These are phyloP conservation scores for Xiphorhynchus erythropygius DNA, from an alignment of 2,797 vertebrate genomes.

Conservation along the genomic window DNA sequence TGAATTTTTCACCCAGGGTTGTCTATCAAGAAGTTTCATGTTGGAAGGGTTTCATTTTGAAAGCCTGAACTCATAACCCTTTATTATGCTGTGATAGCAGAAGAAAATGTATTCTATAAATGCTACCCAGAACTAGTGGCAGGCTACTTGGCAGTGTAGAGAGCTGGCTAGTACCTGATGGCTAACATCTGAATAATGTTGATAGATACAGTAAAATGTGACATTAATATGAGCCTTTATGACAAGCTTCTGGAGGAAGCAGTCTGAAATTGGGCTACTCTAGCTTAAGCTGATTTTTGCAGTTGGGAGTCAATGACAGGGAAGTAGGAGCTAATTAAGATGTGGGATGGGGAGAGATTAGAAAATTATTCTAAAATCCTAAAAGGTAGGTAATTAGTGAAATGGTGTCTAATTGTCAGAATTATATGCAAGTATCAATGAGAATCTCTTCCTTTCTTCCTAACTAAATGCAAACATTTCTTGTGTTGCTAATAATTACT, in stretches of 20 bases:
- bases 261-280: neutral
- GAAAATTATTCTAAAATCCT: constrained; percentile 6
- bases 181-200: neutral
- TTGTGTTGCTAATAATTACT: neutral
- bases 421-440: neutral
- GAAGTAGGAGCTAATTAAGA: constrained; percentile 1
- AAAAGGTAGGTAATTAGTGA: constrained; percentile 3
- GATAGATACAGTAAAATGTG: neutral
- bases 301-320: neutral
- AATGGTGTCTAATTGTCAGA: neutral
- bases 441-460: neutral
- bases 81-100: neutral
- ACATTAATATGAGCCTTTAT: neutral
- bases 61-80: neutral
- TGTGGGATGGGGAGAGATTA: neutral
- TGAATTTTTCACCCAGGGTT: neutral
- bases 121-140: neutral
- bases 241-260: neutral
- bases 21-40: neutral
- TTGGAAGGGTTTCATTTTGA: neutral
- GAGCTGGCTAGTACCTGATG: neutral
- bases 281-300: neutral
- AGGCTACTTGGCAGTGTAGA: neutral
- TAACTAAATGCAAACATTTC: neutral
- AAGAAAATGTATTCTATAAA: neutral